phyloP scores from a whole-genome alignment of 2,113 vertebrate species.

The Guaruba guarouba region DNA sequence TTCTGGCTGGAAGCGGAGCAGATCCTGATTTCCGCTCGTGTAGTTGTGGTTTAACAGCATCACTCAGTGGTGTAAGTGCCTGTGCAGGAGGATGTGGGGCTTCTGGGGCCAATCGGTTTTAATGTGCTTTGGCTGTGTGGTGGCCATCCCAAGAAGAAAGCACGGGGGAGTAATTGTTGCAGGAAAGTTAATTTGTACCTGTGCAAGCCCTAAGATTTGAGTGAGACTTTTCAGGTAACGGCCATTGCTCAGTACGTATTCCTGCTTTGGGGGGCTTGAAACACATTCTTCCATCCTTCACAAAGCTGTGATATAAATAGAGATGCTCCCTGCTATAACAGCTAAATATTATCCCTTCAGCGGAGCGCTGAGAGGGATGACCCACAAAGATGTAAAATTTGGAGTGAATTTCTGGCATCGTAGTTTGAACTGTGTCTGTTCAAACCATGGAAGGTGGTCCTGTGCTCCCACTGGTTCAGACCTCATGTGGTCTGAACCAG shows the following conservation, averaged over 20 bases:
- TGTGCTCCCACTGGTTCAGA: neutral
- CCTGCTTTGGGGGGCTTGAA: neutral
- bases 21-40: fast-evolving
- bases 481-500: neutral
- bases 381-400: neutral
- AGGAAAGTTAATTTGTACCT: neutral
- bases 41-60: neutral
- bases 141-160: neutral
- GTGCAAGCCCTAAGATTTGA: neutral
- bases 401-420: neutral
- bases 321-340: neutral
- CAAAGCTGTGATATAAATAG: neutral
- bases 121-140: neutral
- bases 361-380: neutral
- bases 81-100: neutral
- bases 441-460: neutral
- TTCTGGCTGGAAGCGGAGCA: neutral
- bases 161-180: neutral
- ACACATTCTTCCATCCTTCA: neutral
- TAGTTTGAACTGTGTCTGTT: fast-evolving
- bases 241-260: fast-evolving
- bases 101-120: neutral
- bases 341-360: neutral
- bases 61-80: fast-evolving
- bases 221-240: neutral